A percentile compares a stretch with the other conserved stretches of the same genome.
These are phyloP conservation scores for Ferrisia virgata DNA, from an alignment of 2,888 invertebrate genomes.

Conservation along the genomic window DNA sequence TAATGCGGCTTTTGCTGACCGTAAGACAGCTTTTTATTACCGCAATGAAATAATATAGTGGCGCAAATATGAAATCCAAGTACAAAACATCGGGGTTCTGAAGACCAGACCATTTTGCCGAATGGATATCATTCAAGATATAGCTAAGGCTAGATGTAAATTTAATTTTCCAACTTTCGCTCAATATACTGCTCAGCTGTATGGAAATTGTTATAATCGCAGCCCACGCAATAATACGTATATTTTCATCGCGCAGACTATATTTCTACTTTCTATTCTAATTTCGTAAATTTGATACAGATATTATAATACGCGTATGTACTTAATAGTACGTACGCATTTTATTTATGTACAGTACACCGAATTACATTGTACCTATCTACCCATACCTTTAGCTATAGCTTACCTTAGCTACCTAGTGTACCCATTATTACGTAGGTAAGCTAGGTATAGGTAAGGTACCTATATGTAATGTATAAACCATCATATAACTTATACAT, in stretches of 20 bases:
- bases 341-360: too few relatives aligned
- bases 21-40: conserved; percentile 19
- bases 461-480: too few relatives aligned
- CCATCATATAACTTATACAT: too few relatives aligned
- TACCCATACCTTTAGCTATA: too few relatives aligned
- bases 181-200: neutral
- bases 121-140: neutral
- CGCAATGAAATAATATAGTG: conserved; percentile 18
- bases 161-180: conserved; percentile 14
- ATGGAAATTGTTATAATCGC: neutral
- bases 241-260: neutral
- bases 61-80: conserved; percentile 12
- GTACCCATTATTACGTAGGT: too few relatives aligned
- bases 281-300: neutral
- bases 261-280: neutral
- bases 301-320: neutral
- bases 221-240: neutral
- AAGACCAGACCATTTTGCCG: neutral
- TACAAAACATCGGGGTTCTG: neutral
- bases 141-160: neutral
- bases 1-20: conserved; percentile 8
- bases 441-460: too few relatives aligned
- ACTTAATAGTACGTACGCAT: too few relatives aligned
- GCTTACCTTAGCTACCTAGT: too few relatives aligned
- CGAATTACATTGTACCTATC: too few relatives aligned